phyloP scores from a whole-genome alignment of 1,140 invertebrate genomes.

The Lordiphosa clarofinis region DNA sequence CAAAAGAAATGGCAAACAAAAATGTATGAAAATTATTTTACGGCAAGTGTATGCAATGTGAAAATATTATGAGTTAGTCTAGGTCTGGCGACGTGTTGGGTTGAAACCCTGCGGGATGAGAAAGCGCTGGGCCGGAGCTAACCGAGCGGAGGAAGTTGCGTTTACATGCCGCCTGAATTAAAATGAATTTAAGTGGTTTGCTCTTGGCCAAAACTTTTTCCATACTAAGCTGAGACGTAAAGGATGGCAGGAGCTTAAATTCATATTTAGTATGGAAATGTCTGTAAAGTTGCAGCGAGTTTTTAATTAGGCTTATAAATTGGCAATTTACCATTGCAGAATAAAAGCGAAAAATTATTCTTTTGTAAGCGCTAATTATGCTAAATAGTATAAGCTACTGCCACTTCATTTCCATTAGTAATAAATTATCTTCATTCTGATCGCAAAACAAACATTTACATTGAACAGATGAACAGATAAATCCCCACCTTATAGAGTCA shows the following conservation, averaged over 20 bases:
- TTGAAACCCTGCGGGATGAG: constrained; percentile 2
- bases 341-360: too few relatives aligned
- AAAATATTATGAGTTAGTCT: constrained; percentile 52
- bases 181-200: constrained; percentile 61
- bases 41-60: constrained; percentile 48
- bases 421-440: not conserved
- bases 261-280: constrained; percentile 40
- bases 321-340: constrained; percentile 5
- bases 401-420: not conserved
- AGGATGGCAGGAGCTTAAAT: constrained; percentile 31
- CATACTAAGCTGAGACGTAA: constrained; percentile 18
- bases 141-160: constrained; percentile 14
- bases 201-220: constrained; percentile 42
- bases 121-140: not conserved
- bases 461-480: constrained; percentile 21
- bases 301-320: constrained; percentile 31
- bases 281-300: constrained; percentile 33
- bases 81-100: constrained; percentile 16
- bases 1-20: constrained; percentile 28
- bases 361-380: too few relatives aligned
- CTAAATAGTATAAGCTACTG: too few relatives aligned
- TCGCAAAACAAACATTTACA: constrained; percentile 19
- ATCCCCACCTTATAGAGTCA: constrained; percentile 26
- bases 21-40: constrained; percentile 61
- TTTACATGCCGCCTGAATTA: constrained; percentile 44